These are phyloP conservation scores for Mycetomoellerius zeteki DNA, from an alignment of 1,140 invertebrate genomes.

Conservation along the genomic window DNA sequence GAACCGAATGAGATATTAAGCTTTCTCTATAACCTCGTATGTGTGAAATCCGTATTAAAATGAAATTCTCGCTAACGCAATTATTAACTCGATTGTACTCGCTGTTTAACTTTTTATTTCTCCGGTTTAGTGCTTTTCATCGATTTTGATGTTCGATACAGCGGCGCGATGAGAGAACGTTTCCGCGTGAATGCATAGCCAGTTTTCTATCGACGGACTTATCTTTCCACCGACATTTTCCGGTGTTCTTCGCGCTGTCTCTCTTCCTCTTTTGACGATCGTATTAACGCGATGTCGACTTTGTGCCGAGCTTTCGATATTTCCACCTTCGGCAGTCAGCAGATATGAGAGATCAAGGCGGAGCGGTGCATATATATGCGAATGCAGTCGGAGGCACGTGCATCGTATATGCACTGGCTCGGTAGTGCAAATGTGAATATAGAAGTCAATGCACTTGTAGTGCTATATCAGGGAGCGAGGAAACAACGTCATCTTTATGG, in stretches of 20 bases:
- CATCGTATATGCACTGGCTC: constrained; percentile 12
- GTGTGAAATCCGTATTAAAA: constrained; percentile 17
- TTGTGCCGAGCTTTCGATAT: constrained; percentile 54
- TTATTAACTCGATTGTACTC: constrained; percentile 27
- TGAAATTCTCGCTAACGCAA: constrained; percentile 26
- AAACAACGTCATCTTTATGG: constrained; percentile 30
- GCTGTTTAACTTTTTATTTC: constrained; percentile 47
- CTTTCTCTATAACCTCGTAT: not conserved
- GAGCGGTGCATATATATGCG: not conserved
- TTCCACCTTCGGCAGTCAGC: constrained; percentile 26
- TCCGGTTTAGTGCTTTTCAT: not conserved
- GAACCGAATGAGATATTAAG: not conserved
- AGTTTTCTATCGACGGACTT: constrained; percentile 38
- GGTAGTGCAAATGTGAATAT: not conserved
- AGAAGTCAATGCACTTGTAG: constrained; percentile 61
- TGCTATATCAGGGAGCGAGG: not conserved
- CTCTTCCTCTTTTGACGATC: not conserved
- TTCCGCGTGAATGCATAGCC: constrained; percentile 13
- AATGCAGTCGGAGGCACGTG: constrained; percentile 20
- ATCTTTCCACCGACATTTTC: constrained; percentile 26
- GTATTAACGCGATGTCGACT: constrained; percentile 55
- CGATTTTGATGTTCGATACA: constrained; percentile 35
- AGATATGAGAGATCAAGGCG: constrained; percentile 31
- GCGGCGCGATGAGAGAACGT: not conserved
- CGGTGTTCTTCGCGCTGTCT: not conserved